Conservation (phyloP, 1,140 invertebrate species). For the Drosophila punjabiensis region DNA sequence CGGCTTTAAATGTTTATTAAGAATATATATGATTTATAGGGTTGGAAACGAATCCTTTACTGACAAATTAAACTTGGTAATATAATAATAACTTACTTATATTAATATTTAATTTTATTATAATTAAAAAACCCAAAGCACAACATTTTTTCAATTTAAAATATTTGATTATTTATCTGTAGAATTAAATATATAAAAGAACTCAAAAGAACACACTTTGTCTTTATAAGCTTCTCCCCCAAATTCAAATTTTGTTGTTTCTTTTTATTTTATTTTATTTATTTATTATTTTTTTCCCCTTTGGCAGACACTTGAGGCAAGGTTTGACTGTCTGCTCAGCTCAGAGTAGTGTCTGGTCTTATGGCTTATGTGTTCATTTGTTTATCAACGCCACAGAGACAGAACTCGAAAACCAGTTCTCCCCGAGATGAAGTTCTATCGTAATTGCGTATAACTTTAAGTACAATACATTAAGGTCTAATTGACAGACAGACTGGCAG, state of each 20-base stretch:
- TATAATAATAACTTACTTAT: not conserved
- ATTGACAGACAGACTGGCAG: constrained; percentile 79
- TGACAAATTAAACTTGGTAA: not conserved
- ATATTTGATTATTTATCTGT: no score
- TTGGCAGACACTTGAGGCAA: constrained; percentile 34
- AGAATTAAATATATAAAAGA: not conserved
- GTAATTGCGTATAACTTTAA: constrained; percentile 79
- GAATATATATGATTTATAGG: no score
- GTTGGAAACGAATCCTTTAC: not conserved
- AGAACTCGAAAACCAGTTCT: constrained; percentile 46
- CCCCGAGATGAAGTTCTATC: constrained; percentile 69
- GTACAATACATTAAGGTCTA: constrained; percentile 81
- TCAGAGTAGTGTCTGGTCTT: constrained; percentile 34
- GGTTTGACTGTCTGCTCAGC: constrained; percentile 43
- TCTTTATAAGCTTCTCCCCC: not conserved
- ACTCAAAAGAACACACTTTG: no score
- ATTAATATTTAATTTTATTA: not conserved
- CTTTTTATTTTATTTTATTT: constrained; percentile 10
- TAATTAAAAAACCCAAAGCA: not conserved
- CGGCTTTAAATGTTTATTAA: no score
- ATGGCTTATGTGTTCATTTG: constrained; percentile 76
- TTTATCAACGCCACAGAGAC: constrained; percentile 45
- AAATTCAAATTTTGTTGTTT: constrained; percentile 17
- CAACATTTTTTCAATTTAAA: not conserved
- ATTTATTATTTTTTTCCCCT: constrained; percentile 6